Percentiles rank a stretch among this genome's conserved stretches.
phyloP scores from a whole-genome alignment of 2,797 vertebrate species.

The Agapornis canus region DNA sequence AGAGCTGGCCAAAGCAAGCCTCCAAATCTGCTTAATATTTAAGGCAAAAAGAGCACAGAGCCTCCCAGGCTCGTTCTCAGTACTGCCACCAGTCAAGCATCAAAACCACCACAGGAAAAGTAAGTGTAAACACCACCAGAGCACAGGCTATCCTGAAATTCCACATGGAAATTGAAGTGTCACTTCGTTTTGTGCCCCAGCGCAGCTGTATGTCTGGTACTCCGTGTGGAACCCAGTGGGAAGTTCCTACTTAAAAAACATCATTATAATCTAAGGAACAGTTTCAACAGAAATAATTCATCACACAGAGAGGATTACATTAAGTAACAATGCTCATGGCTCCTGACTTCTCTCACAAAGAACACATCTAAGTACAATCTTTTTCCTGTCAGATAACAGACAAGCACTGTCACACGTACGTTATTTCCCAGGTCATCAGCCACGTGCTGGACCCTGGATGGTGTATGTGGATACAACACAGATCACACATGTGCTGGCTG shows the following conservation, averaged over 20 bases:
- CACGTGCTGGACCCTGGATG: not conserved
- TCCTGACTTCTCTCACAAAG: not conserved
- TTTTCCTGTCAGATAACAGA: not conserved
- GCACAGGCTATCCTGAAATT: not conserved
- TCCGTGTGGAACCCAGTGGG: not conserved
- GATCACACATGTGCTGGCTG: not conserved
- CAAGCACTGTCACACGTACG: not conserved
- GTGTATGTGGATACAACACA: not conserved
- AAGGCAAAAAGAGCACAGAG: not conserved
- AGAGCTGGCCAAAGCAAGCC: not conserved
- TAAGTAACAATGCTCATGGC: not conserved
- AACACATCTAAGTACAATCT: not conserved
- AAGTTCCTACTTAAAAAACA: not conserved
- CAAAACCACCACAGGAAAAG: not conserved
- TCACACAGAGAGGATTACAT: not conserved
- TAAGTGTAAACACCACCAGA: not conserved
- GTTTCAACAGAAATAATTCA: not conserved
- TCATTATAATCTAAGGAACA: not conserved
- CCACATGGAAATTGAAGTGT: not conserved
- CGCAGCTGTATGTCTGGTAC: not conserved
- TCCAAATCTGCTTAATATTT: not conserved
- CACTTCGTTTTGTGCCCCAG: not conserved
- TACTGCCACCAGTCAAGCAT: not conserved
- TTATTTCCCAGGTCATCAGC: not conserved
- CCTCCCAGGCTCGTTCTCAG: not conserved